Evolutionary conservation across 2,888 invertebrate species (phyloP).

Genomic region (Melikaiella ostensackeni): DNA sequence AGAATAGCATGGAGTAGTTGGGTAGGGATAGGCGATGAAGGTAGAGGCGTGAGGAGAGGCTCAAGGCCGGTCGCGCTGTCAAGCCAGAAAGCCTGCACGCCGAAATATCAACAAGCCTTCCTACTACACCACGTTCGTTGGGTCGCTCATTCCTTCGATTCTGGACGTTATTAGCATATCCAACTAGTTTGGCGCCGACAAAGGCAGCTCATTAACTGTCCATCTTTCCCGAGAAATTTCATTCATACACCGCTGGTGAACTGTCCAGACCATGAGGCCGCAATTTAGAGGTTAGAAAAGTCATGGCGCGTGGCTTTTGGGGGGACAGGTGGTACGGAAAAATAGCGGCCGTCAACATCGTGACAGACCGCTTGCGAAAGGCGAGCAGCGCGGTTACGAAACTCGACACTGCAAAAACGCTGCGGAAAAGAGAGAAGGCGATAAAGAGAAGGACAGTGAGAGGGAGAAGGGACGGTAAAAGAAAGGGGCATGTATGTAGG

Average conservation of each 20-base stretch:
- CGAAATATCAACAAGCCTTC: constrained; percentile 56
- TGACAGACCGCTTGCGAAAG: constrained; percentile 32
- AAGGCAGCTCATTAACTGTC: background rate
- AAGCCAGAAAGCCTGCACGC: constrained; percentile 62
- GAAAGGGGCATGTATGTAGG: constrained; percentile 41
- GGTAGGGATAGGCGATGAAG: constrained; percentile 55
- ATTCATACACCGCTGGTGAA: background rate
- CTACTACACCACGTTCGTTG: constrained; percentile 44
- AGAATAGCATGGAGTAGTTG: constrained; percentile 50
- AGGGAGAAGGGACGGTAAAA: constrained; percentile 19
- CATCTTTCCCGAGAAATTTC: constrained; percentile 5
- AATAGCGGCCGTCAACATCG: constrained; percentile 27
- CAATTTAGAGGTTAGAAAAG: constrained; percentile 4
- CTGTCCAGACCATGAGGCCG: background rate
- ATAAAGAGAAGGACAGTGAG: constrained; percentile 38
- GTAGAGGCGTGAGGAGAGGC: constrained; percentile 60
- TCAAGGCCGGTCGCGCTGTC: constrained; percentile 74
- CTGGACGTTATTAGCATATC: constrained; percentile 18
- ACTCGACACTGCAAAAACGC: constrained; percentile 25
- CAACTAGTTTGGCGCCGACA: constrained; percentile 14
- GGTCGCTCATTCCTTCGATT: background rate
- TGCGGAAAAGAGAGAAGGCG: constrained; percentile 28
- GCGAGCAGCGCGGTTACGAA: constrained; percentile 34
- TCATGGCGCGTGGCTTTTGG: constrained; percentile 5
- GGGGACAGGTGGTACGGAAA: constrained; percentile 33